These are phyloP conservation scores for Sardina pilchardus DNA, from an alignment of 2,113 vertebrate genomes.

Conservation along the genomic window DNA sequence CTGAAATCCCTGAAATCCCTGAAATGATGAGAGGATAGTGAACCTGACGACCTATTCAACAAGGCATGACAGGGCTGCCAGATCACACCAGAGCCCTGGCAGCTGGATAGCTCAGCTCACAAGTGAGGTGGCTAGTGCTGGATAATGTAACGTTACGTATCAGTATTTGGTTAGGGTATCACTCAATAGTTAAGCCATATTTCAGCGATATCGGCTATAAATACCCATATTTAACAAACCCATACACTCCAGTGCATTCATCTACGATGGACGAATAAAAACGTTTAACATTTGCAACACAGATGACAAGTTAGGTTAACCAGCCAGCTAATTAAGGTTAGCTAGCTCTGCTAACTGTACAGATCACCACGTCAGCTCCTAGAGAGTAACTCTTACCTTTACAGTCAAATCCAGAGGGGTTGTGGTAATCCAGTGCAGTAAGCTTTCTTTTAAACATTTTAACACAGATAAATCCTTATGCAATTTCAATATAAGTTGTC, in stretches of 20 bases:
- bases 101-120: background rate
- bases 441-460: constrained; percentile 91
- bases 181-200: background rate
- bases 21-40: background rate
- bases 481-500: background rate
- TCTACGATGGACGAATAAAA: background rate
- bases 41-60: background rate
- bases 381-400: constrained; percentile 71
- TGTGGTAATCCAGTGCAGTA: constrained; percentile 89
- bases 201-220: background rate
- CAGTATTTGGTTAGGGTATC: background rate
- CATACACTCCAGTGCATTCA: background rate
- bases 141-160: background rate
- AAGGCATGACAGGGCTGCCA: background rate
- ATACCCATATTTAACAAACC: background rate
- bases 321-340: background rate
- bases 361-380: background rate
- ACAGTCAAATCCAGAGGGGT: constrained; percentile 83
- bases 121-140: background rate
- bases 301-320: background rate
- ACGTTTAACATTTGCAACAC: background rate
- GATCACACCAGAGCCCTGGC: background rate
- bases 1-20: background rate
- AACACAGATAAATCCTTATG: background rate
- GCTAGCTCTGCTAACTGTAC: background rate